These are phyloP conservation scores for Equus quagga DNA, from an alignment of 2,113 vertebrate species.

Conservation along the genomic window DNA sequence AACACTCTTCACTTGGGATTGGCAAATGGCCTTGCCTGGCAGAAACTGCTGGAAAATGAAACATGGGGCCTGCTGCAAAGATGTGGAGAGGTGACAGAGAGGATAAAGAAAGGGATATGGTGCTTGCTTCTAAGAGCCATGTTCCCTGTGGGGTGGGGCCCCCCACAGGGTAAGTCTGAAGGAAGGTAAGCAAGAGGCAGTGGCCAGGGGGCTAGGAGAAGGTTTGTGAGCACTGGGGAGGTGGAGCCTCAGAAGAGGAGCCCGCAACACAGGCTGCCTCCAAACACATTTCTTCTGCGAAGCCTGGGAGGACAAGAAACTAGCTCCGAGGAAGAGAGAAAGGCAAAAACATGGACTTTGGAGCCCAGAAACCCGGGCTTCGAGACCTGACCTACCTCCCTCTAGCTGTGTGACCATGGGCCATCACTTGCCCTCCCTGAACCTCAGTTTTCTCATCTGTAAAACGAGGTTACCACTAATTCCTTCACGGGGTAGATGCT, in stretches of 20 bases:
- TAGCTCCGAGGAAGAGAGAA: neutral
- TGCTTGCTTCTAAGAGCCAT: neutral
- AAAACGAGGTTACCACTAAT: neutral
- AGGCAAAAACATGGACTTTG: neutral
- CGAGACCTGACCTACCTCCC: neutral
- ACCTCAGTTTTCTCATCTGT: neutral
- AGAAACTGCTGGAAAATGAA: constrained; percentile 67
- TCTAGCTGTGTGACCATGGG: neutral
- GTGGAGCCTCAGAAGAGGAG: neutral
- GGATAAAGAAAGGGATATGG: neutral
- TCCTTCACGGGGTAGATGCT: neutral
- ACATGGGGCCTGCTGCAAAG: constrained; percentile 35
- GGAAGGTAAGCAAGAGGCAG: neutral
- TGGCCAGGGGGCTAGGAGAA: neutral
- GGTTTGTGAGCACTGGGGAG: neutral
- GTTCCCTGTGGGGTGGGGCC: neutral
- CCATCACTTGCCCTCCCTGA: neutral
- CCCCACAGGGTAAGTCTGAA: neutral
- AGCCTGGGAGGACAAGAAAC: neutral
- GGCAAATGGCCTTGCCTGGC: constrained; percentile 67
- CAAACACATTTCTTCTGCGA: neutral
- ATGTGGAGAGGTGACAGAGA: neutral
- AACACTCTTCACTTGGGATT: constrained; percentile 50
- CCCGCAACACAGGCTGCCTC: neutral
- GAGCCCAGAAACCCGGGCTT: neutral